Conservation (phyloP, 2,113 vertebrate species). For the Paedocypris sp. region DNA sequence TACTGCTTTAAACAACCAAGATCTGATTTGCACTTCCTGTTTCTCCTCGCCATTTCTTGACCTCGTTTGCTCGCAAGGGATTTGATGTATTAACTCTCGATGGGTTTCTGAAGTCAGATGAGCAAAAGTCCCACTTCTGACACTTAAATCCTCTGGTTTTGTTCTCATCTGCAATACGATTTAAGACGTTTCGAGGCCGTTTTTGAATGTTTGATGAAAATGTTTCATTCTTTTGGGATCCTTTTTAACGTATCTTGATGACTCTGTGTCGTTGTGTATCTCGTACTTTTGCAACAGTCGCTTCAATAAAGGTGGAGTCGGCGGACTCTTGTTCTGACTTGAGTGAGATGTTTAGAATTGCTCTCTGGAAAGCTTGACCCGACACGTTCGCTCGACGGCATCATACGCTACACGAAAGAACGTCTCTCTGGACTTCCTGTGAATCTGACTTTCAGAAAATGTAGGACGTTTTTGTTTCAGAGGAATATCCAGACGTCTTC, state of each 20-base stretch:
- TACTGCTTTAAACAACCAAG: not conserved
- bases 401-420: too few species aligned
- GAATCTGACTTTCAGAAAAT: too few species aligned
- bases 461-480: too few species aligned
- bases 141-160: constrained; percentile 6
- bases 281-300: not conserved
- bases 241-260: too few species aligned
- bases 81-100: constrained; percentile 40
- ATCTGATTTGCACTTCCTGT: not conserved
- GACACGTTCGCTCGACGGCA: too few species aligned
- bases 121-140: constrained; percentile 34
- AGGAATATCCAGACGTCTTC: too few species aligned
- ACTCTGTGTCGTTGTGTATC: not conserved
- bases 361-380: not conserved
- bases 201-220: too few species aligned
- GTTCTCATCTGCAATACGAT: not conserved
- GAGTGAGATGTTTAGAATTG: constrained; percentile 14
- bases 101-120: constrained; percentile 38
- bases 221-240: too few species aligned
- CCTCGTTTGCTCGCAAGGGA: constrained; percentile 25
- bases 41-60: not conserved
- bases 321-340: constrained; percentile 7
- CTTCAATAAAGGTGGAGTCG: not conserved
- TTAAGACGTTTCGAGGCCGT: too few species aligned
- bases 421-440: too few species aligned